Conservation (phyloP, 2,113 vertebrate species). For the Puntigrus tetrazona region DNA sequence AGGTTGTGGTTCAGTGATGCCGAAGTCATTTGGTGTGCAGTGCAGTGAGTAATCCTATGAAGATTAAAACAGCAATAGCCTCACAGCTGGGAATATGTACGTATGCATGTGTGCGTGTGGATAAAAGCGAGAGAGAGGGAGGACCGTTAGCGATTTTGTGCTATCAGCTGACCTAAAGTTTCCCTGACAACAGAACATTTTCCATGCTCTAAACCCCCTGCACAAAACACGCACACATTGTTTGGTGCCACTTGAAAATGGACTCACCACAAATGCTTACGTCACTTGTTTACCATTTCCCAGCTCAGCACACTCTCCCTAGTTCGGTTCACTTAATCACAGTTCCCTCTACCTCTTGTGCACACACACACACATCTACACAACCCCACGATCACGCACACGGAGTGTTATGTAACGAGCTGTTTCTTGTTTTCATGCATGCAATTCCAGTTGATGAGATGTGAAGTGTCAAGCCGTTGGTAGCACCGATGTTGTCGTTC, state of each 20-base stretch:
- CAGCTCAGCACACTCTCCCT: slow-evolving; percentile 62
- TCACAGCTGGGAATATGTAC: not conserved
- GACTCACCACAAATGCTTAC: slow-evolving; percentile 69
- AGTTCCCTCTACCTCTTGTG: slow-evolving; percentile 38
- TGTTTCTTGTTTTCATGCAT: slow-evolving; percentile 17
- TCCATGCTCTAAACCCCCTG: slow-evolving; percentile 23
- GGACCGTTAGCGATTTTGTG: not conserved
- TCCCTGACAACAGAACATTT: slow-evolving; percentile 10
- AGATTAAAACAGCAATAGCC: slow-evolving; percentile 27
- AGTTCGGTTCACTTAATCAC: slow-evolving; percentile 55
- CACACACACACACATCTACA: slow-evolving; percentile 6
- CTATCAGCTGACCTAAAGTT: not conserved
- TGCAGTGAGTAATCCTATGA: slow-evolving; percentile 22
- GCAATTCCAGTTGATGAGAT: slow-evolving; percentile 30
- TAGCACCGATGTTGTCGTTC: not conserved
- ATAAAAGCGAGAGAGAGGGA: not conserved
- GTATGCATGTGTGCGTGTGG: not conserved
- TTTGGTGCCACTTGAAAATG: slow-evolving; percentile 48
- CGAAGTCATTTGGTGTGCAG: slow-evolving; percentile 32
- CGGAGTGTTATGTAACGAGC: slow-evolving; percentile 70
- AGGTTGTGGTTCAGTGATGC: slow-evolving; percentile 46
- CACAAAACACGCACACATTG: not conserved
- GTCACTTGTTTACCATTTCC: slow-evolving; percentile 76
- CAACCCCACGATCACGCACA: slow-evolving; percentile 15
- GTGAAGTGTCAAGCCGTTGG: not conserved